Conservation (phyloP, 2,113 vertebrate species). For the Okapia johnstoni region DNA sequence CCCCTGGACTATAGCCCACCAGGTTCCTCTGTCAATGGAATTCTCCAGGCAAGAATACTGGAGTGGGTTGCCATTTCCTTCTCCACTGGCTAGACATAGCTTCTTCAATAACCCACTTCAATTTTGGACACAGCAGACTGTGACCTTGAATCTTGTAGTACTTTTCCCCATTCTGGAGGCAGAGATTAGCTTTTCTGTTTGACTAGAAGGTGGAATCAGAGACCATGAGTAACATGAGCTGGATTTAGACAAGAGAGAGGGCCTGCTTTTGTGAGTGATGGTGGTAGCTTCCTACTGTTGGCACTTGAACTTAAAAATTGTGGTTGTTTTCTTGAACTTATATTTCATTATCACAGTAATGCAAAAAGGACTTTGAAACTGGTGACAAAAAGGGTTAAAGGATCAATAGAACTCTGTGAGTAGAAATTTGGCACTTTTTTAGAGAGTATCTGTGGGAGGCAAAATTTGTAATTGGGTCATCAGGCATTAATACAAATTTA, state of each 20-base stretch:
- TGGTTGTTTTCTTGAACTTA: neutral
- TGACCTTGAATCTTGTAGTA: neutral
- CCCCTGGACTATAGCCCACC: neutral
- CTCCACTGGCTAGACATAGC: neutral
- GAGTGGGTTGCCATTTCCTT: neutral
- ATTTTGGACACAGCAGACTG: neutral
- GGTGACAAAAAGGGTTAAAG: neutral
- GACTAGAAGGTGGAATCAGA: neutral
- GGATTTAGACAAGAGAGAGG: neutral
- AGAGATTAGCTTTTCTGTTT: neutral
- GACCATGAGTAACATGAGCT: neutral
- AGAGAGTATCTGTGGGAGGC: neutral
- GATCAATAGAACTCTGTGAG: neutral
- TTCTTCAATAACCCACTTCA: neutral
- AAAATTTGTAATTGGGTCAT: conserved; percentile 35
- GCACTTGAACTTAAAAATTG: neutral
- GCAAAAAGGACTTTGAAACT: neutral
- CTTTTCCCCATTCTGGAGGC: neutral
- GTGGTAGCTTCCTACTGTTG: neutral
- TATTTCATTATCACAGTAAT: neutral
- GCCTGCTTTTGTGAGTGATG: neutral
- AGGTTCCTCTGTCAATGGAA: neutral
- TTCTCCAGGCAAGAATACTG: neutral
- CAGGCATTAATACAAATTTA: conserved; percentile 67
- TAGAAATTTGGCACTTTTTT: neutral